Percentiles rank a stretch among this genome's conserved stretches.
Conservation (phyloP, 2,113 vertebrate species). For the Sinocyclocheilus anshuiensis region DNA sequence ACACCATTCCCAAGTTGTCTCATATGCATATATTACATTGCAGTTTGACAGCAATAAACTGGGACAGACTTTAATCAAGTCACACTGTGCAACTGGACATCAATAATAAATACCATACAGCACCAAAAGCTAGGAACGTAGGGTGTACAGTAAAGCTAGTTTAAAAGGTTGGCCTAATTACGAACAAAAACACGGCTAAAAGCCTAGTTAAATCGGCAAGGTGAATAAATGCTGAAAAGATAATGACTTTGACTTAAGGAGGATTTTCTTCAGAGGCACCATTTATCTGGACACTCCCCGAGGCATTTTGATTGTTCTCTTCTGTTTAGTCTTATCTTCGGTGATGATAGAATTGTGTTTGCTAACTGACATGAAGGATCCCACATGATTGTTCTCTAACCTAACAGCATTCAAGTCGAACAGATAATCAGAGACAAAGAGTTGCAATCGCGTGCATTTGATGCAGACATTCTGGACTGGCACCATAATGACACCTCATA, state of each 20-base stretch:
- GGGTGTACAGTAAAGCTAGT: neutral
- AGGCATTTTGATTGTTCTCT: constrained; percentile 30
- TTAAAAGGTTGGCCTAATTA: constrained; percentile 15
- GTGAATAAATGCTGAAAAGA: neutral
- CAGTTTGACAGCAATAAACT: constrained; percentile 39
- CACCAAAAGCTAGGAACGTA: constrained; percentile 23
- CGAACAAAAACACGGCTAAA: neutral
- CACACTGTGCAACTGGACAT: constrained; percentile 40
- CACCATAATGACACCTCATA: constrained; percentile 11
- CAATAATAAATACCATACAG: constrained; percentile 39
- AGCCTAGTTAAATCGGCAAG: neutral
- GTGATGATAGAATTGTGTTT: constrained; percentile 40
- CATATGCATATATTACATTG: constrained; percentile 30
- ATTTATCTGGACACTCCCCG: neutral
- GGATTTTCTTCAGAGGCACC: constrained; percentile 25
- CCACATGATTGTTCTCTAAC: constrained; percentile 1
- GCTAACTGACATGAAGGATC: constrained; percentile 22
- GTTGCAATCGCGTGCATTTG: constrained; percentile 25
- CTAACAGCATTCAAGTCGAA: constrained; percentile 26
- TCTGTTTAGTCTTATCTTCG: constrained; percentile 36
- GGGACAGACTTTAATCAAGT: constrained; percentile 45
- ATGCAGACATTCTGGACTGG: constrained; percentile 28
- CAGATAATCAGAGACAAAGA: constrained; percentile 32
- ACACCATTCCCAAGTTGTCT: constrained; percentile 33
- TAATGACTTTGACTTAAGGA: neutral